Evolutionary conservation across 2,888 invertebrate species (phyloP).

Genomic region (Epiperipatus broadwayi): DNA sequence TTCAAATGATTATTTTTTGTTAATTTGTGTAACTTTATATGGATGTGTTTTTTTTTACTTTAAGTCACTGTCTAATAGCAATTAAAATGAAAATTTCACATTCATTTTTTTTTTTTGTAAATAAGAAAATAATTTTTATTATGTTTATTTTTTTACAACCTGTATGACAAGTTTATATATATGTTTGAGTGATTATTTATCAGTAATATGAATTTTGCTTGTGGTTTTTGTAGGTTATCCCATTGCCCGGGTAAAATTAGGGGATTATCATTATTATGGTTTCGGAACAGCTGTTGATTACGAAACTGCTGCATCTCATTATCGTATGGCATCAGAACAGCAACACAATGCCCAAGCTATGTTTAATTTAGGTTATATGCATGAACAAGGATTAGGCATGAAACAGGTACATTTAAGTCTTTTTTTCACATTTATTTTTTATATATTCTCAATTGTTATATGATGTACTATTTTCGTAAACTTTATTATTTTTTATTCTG

Average conservation of each 20-base stretch:
- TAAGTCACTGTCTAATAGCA: no score
- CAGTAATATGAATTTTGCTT: neutral
- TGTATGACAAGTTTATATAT: no score
- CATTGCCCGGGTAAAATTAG: conserved; percentile 57
- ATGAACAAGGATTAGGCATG: conserved; percentile 88
- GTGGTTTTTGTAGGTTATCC: conserved; percentile 35
- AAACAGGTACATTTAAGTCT: conserved; percentile 32
- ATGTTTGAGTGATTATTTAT: neutral
- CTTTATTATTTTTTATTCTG: no score
- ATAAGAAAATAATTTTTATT: conserved; percentile 17
- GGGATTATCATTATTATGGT: conserved; percentile 97
- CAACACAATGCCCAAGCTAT: conserved; percentile 93
- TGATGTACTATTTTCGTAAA: no score
- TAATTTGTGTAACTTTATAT: no score
- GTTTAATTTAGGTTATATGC: conserved; percentile 99
- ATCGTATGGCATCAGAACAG: conserved; percentile 75
- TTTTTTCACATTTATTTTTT: neutral
- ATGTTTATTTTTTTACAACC: conserved; percentile 12
- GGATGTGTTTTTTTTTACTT: no score
- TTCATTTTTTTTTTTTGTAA: conserved; percentile 10
- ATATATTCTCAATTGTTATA: no score
- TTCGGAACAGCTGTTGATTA: conserved; percentile 76
- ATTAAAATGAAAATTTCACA: no score
- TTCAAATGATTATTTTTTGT: no score
- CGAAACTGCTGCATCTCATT: conserved; percentile 74